Conservation (phyloP, 2,888 invertebrate genomes). For the Epinotia brunnichana region DNA sequence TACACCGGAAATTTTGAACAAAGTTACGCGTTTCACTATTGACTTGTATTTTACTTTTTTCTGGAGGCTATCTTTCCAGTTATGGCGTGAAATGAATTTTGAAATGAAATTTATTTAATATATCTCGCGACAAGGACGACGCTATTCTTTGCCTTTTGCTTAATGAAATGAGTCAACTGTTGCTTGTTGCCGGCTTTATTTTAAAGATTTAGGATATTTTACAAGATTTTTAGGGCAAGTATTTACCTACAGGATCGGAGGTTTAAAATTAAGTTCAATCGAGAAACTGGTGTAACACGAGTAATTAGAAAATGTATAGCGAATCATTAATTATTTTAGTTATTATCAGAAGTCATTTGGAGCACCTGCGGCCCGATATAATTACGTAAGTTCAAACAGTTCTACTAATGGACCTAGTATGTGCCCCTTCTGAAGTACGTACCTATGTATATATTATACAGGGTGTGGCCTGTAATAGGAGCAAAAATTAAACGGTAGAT, state of each 20-base stretch:
- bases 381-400: slow-evolving; percentile 41
- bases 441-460: too few relatives aligned
- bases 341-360: slow-evolving; percentile 39
- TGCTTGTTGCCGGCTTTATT: background rate
- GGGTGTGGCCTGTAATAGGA: too few relatives aligned
- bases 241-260: background rate
- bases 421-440: slow-evolving; percentile 16
- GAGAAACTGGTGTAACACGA: background rate
- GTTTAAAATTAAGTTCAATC: background rate
- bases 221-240: slow-evolving; percentile 3
- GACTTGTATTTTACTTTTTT: slow-evolving; percentile 40
- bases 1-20: slow-evolving; percentile 61
- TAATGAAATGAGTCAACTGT: slow-evolving; percentile 22
- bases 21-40: slow-evolving; percentile 58
- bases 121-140: slow-evolving; percentile 22
- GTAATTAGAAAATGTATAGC: slow-evolving; percentile 24
- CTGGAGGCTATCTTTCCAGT: slow-evolving; percentile 22
- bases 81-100: slow-evolving; percentile 23
- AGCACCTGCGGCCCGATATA: slow-evolving; percentile 40
- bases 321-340: slow-evolving; percentile 43
- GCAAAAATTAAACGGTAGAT: too few relatives aligned
- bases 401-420: slow-evolving; percentile 40
- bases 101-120: slow-evolving; percentile 27
- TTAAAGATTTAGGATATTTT: background rate
- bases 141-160: slow-evolving; percentile 19